Percentiles rank a stretch among this genome's conserved stretches.
phyloP scores from a whole-genome alignment of 2,113 vertebrate genomes.

The Hippotragus niger region DNA sequence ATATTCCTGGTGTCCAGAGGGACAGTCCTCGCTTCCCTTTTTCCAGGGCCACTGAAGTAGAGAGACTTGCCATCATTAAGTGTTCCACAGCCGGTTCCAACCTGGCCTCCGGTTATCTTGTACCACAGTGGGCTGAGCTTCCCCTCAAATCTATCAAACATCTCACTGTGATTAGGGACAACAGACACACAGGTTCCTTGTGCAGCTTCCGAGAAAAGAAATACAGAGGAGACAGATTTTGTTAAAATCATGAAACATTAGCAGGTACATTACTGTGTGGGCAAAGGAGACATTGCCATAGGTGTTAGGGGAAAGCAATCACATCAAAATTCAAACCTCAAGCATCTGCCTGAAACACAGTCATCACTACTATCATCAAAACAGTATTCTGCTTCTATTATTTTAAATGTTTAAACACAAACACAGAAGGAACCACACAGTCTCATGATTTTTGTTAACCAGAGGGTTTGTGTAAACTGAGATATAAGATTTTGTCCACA shows the following conservation, averaged over 20 bases:
- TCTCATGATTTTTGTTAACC: not conserved
- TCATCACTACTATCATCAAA: not conserved
- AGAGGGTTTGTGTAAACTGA: slow-evolving; percentile 40
- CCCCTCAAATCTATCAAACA: slow-evolving; percentile 96
- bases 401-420: not conserved
- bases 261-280: not conserved
- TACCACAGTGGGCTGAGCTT: slow-evolving; percentile 97
- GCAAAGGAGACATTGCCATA: not conserved
- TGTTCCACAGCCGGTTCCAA: slow-evolving; percentile 92
- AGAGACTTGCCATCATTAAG: slow-evolving; percentile 94
- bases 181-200: slow-evolving; percentile 94
- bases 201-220: slow-evolving; percentile 83
- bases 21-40: slow-evolving; percentile 92
- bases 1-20: slow-evolving; percentile 95
- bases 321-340: not conserved
- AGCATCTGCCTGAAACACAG: not conserved
- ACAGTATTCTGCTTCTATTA: not conserved
- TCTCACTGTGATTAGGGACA: slow-evolving; percentile 90
- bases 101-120: slow-evolving; percentile 92
- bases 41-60: slow-evolving; percentile 93
- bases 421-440: not conserved
- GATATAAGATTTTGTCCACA: slow-evolving; percentile 26
- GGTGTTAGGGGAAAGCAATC: not conserved
- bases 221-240: slow-evolving; percentile 50
- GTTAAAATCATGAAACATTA: slow-evolving; percentile 42